These are phyloP conservation scores for Saguinus midas DNA, from an alignment of 2,113 vertebrate species.

Conservation along the genomic window DNA sequence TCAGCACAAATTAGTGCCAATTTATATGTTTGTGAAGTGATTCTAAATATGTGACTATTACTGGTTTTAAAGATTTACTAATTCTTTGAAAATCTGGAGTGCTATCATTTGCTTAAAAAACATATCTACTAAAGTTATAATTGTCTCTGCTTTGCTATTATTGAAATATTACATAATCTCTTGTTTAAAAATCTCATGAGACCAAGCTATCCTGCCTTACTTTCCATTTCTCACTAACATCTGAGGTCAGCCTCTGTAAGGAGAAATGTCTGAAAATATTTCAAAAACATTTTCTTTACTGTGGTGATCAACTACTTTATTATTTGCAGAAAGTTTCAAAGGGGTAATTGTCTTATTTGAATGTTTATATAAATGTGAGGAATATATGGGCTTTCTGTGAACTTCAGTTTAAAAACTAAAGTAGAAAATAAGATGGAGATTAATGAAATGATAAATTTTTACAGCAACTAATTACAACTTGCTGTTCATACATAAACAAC, in stretches of 20 bases:
- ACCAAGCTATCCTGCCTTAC: not conserved
- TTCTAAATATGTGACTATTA: not conserved
- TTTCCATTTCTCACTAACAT: not conserved
- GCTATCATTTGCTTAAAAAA: not conserved
- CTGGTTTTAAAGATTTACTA: not conserved
- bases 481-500: not conserved
- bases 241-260: not conserved
- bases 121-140: not conserved
- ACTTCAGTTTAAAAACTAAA: conserved; percentile 19
- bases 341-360: not conserved
- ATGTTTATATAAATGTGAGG: not conserved
- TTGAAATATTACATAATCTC: not conserved
- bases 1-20: not conserved
- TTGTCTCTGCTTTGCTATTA: not conserved
- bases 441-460: conserved; percentile 50
- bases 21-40: not conserved
- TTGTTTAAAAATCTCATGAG: not conserved
- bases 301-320: not conserved
- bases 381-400: conserved; percentile 6
- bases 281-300: not conserved
- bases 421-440: conserved; percentile 43
- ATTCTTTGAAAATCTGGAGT: not conserved
- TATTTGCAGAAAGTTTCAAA: conserved; percentile 37
- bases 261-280: not conserved
- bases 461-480: conserved; percentile 12